Base-by-base conservation (phyloP, 2,888 invertebrate genomes). In the Hyposoter didymator region DNA sequence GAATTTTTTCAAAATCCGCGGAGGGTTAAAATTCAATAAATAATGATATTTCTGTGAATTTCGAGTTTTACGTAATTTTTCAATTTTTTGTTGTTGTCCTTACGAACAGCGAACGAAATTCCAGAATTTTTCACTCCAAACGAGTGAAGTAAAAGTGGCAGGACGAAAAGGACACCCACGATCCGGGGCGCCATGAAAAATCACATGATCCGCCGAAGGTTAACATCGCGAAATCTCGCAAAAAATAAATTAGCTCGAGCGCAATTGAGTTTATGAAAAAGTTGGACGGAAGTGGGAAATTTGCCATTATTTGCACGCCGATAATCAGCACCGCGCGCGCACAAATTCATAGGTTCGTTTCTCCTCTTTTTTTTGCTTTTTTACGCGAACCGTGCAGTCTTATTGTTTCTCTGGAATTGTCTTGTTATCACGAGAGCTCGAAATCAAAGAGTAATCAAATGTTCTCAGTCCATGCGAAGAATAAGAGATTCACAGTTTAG, bases 91-190 rank as follows among this genome's bases (percentile, higher is more conserved):
- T 88, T 89, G 81, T 85, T 84, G 88, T 67, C 92, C 62, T 84
- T 17, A 19, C 0, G 2, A 93, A 14, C 92, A 96, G 96, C 95
- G 90, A 95, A 95, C 94, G 94, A 94, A 88, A 94, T 93, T 82
- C 85, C 90, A 80, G 90, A 89, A 92, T 39, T 39, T 39, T 39
- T 39, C 39, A 10, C 39, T 39, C 39, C 7, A 39, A 39, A 39
- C 8, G 39, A 8, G 39, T 8, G 39, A 35, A 2, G 2, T 28
- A 28, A 1, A 28, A 28, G 28, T 28, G 35, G 35, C 35, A 35
- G 6, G 35, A 35, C 6, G 6, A 35, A 35, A 35, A 35, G 35
- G 35, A 35, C 35, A 2, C 35, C 6, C 0, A 35, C 2, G 35
- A 10, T 39, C 39, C 39, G 10, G 39, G 39, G 5, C 39, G 39